A percentile compares a stretch with the other conserved stretches of the same genome.
Conservation (phyloP, 2,888 invertebrate species). For the Adelognathus sp. region DNA sequence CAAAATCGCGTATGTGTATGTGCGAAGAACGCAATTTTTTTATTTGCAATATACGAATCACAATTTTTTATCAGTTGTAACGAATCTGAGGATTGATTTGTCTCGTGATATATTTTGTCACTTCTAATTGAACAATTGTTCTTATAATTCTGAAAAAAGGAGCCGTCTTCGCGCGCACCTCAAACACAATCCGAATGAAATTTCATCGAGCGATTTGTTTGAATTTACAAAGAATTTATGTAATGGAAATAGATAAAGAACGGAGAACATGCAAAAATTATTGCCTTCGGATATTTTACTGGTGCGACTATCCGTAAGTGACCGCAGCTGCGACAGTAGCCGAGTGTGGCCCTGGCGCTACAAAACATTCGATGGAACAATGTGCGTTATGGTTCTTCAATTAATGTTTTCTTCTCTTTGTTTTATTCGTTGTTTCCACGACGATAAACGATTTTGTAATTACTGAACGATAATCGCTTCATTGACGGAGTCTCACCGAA, state of each 20-base stretch:
- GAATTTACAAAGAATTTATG: background rate
- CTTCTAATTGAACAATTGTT: background rate
- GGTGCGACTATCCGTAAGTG: constrained; percentile 44
- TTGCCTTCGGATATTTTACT: constrained; percentile 29
- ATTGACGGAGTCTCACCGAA: constrained; percentile 27
- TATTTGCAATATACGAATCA: background rate
- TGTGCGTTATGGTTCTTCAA: constrained; percentile 40
- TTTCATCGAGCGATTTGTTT: constrained; percentile 14
- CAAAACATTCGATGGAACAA: constrained; percentile 31
- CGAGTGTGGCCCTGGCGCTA: constrained; percentile 24
- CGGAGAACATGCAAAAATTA: constrained; percentile 21
- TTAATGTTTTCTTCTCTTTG: background rate
- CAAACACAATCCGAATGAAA: constrained; percentile 1
- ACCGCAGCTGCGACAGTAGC: constrained; percentile 43
- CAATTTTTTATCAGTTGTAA: background rate
- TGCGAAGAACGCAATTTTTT: background rate
- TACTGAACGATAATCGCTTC: constrained; percentile 44
- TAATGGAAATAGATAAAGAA: background rate
- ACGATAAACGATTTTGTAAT: constrained; percentile 41
- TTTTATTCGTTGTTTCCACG: constrained; percentile 6
- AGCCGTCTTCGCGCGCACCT: constrained; percentile 6
- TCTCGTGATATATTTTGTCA: background rate
- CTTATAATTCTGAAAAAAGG: background rate
- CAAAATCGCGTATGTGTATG: constrained; percentile 4
- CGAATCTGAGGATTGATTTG: background rate